Conservation (phyloP, 2,888 invertebrate species). For the Diogma glabrata region DNA sequence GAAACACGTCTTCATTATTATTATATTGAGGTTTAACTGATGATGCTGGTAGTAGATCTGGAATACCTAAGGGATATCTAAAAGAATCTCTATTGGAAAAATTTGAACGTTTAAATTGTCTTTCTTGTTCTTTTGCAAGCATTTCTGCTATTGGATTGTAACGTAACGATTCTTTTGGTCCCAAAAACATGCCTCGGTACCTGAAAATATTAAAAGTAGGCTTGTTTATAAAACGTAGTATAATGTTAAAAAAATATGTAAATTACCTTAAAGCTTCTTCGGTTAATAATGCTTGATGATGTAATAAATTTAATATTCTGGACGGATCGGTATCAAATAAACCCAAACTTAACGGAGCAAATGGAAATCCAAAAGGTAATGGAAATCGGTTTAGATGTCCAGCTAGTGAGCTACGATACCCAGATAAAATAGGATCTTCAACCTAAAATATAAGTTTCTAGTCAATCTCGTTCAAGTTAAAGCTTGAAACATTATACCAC, state of each 20-base stretch:
- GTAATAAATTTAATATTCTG: slow-evolving; percentile 42
- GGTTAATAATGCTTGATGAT: slow-evolving; percentile 38
- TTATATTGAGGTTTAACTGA: not conserved
- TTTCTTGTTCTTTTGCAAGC: slow-evolving; percentile 34
- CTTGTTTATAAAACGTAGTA: not conserved
- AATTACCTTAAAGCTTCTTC: slow-evolving; percentile 36
- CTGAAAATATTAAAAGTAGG: slow-evolving; percentile 19
- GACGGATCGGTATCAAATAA: slow-evolving; percentile 40
- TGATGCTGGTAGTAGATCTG: slow-evolving; percentile 4
- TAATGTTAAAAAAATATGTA: slow-evolving; percentile 2
- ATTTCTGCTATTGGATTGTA: slow-evolving; percentile 33
- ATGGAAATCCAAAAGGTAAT: slow-evolving; percentile 46
- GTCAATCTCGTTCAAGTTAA: too few relatives aligned
- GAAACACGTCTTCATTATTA: not conserved
- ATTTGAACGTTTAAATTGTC: slow-evolving; percentile 10
- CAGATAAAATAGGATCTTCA: slow-evolving; percentile 20
- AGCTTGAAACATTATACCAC: too few relatives aligned
- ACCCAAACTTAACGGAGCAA: slow-evolving; percentile 38
- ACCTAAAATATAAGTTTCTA: too few relatives aligned
- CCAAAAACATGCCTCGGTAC: slow-evolving; percentile 31
- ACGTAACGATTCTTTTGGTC: slow-evolving; percentile 33
- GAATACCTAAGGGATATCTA: slow-evolving; percentile 10
- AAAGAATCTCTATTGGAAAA: slow-evolving; percentile 3
- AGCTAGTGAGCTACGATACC: slow-evolving; percentile 18
- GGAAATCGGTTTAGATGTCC: slow-evolving; percentile 28